phyloP scores from a whole-genome alignment of 2,797 vertebrate species.

The Sebastes diaconus region DNA sequence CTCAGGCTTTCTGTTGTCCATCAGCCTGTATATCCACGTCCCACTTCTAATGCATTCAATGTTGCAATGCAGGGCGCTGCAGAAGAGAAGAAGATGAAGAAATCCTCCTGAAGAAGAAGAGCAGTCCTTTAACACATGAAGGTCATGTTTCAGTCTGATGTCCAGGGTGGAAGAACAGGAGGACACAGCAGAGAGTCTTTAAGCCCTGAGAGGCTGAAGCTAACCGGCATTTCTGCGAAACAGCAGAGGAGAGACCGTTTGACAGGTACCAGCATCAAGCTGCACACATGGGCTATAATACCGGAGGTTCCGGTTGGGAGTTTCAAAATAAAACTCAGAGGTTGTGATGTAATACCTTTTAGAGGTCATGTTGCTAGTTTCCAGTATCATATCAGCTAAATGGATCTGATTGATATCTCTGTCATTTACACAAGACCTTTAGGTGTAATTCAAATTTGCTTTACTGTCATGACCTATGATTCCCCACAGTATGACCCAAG shows the following conservation, averaged over 20 bases:
- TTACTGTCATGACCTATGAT: too few species aligned
- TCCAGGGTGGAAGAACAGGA: too few species aligned
- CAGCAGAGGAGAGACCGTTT: background rate
- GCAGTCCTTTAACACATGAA: background rate
- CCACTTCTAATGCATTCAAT: slow-evolving; percentile 18
- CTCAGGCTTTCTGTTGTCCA: slow-evolving; percentile 9
- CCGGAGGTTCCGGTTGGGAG: background rate
- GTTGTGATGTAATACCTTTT: background rate
- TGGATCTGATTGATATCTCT: background rate
- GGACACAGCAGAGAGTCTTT: background rate
- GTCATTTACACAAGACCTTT: background rate
- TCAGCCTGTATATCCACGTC: slow-evolving; percentile 32
- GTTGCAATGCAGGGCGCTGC: slow-evolving; percentile 28
- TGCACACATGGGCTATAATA: fast-evolving
- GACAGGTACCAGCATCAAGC: slow-evolving; percentile 49
- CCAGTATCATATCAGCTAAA: background rate
- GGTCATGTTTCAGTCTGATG: background rate
- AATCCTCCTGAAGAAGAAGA: background rate
- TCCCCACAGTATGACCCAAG: too few species aligned
- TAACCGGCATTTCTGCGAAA: slow-evolving; percentile 44
- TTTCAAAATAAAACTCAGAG: slow-evolving; percentile 42
- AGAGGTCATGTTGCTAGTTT: background rate
- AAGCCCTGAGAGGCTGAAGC: background rate
- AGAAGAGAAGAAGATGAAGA: background rate
- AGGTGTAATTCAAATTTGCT: background rate